Evolutionary conservation across 2,888 invertebrate species (phyloP).

Genomic region (Mythimna pallens): DNA sequence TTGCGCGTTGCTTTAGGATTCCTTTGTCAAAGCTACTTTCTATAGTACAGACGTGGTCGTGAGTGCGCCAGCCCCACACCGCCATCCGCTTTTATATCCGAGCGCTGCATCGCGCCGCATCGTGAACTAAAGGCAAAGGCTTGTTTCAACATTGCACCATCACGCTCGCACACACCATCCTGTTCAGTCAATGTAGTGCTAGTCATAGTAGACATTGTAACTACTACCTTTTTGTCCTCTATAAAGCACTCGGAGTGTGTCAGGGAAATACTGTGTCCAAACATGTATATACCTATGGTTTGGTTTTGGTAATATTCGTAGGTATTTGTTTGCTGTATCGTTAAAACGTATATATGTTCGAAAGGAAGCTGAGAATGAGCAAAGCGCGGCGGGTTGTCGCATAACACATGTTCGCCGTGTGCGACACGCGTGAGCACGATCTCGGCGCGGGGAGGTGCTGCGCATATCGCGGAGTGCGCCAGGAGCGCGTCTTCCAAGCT

Average conservation of each 20-base stretch:
- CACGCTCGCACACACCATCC: neutral
- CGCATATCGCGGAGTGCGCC: neutral
- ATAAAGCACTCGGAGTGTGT: neutral
- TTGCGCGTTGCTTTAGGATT: conserved; percentile 46
- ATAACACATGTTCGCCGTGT: too few relatives aligned
- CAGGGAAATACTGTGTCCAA: neutral
- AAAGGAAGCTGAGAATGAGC: neutral
- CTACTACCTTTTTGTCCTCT: neutral
- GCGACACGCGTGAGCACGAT: neutral
- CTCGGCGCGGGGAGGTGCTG: neutral
- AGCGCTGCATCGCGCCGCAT: conserved; percentile 8
- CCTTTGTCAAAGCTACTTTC: conserved; percentile 64
- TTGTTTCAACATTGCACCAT: neutral
- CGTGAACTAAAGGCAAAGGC: conserved; percentile 1
- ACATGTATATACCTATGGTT: neutral
- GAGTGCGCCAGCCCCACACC: conserved; percentile 12
- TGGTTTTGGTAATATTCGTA: neutral
- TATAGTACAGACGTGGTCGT: conserved; percentile 30
- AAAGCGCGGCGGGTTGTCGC: neutral
- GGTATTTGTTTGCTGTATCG: neutral
- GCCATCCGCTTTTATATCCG: conserved; percentile 18
- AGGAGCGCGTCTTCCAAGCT: neutral
- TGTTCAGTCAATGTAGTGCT: neutral
- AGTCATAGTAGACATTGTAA: neutral
- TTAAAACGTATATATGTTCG: neutral